Evolutionary conservation across 2,113 vertebrate species (phyloP).

Genomic region (Hydrochoerus hydrochaeris): DNA sequence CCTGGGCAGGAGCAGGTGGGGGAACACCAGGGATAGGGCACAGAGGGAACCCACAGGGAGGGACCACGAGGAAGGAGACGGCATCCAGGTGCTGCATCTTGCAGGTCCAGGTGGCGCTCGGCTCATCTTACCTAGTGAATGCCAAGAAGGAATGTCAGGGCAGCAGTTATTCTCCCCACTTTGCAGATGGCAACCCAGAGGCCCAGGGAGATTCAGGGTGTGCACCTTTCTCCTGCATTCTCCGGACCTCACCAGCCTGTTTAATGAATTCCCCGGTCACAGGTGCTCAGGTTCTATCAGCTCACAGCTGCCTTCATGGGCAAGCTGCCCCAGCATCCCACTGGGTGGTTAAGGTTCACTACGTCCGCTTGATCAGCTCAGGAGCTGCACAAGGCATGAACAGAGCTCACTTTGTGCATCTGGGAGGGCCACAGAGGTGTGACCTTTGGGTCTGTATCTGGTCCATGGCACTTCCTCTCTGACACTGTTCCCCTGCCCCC

Average conservation of each 20-base stretch:
- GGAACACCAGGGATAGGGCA: neutral
- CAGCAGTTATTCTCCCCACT: neutral
- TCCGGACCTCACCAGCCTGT: neutral
- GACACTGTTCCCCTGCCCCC: neutral
- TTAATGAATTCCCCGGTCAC: neutral
- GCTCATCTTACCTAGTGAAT: fast-evolving
- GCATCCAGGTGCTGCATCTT: fast-evolving
- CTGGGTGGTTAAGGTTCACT: neutral
- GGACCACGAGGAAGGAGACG: neutral
- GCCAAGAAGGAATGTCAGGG: neutral
- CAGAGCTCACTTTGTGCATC: neutral
- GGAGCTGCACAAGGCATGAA: neutral
- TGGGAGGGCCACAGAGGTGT: neutral
- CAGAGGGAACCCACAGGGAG: fast-evolving
- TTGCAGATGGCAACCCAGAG: neutral
- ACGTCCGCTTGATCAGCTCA: neutral
- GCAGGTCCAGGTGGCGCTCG: neutral
- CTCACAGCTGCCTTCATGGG: fast-evolving
- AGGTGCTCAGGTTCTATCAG: neutral
- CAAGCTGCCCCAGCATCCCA: fast-evolving
- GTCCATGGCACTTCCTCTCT: neutral
- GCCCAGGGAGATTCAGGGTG: neutral
- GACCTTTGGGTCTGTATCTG: neutral
- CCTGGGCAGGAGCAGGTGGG: neutral
- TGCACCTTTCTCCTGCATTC: neutral